These are phyloP conservation scores for Rousettus leschenaultii DNA, from an alignment of 2,113 vertebrate genomes.

Conservation along the genomic window DNA sequence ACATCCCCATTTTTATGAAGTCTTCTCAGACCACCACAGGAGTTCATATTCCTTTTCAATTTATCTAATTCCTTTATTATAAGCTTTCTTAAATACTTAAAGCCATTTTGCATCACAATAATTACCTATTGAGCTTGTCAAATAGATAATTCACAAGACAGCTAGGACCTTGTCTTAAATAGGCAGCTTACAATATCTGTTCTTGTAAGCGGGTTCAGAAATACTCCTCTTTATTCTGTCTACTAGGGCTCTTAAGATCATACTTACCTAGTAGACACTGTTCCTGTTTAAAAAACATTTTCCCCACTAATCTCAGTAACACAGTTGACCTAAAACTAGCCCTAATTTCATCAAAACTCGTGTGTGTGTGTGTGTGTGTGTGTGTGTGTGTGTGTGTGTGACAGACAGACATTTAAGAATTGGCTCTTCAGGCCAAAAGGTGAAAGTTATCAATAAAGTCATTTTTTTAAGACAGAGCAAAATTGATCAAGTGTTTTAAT, in stretches of 20 bases:
- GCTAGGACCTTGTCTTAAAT: not conserved
- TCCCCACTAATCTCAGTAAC: not conserved
- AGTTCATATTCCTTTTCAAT: not conserved
- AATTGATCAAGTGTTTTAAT: not conserved
- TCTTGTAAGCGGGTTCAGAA: not conserved
- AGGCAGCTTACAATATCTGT: not conserved
- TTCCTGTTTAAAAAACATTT: not conserved
- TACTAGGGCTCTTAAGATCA: not conserved
- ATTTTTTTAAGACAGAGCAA: constrained; percentile 26
- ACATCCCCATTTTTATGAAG: not conserved
- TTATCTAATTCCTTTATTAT: not conserved
- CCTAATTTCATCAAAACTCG: not conserved
- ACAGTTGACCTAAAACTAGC: not conserved
- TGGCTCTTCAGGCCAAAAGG: not conserved
- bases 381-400: not conserved
- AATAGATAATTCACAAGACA: not conserved
- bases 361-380: not conserved
- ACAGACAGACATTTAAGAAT: not conserved
- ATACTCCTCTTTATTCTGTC: not conserved
- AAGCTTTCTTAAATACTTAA: not conserved
- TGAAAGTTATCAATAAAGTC: constrained; percentile 19
- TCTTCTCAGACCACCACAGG: not conserved
- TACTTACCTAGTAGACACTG: not conserved
- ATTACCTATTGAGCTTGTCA: not conserved
- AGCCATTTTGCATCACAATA: not conserved